These are phyloP conservation scores for Clarias macrocephalus DNA, from an alignment of 2,113 vertebrate genomes.

Conservation along the genomic window DNA sequence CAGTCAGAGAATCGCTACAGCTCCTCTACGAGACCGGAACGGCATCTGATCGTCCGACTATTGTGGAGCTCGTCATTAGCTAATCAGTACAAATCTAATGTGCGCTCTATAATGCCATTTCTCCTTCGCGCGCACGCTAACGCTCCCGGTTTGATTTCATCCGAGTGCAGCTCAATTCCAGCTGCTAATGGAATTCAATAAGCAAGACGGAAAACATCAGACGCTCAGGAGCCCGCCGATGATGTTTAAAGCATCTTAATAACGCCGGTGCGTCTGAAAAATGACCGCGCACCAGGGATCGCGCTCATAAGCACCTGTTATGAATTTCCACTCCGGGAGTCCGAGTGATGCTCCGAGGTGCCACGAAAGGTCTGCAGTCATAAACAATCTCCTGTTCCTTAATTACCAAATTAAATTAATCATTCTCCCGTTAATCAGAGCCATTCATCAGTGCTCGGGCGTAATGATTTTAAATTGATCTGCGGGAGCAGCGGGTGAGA, in stretches of 20 bases:
- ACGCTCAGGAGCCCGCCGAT: neutral
- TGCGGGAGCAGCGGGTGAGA: constrained; percentile 52
- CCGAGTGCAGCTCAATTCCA: neutral
- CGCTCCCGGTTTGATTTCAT: neutral
- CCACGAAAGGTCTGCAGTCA: constrained; percentile 41
- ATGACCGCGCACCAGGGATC: constrained; percentile 6
- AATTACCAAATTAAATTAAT: constrained; percentile 63
- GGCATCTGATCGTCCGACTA: neutral
- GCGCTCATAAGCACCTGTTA: constrained; percentile 39
- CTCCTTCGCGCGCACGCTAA: neutral
- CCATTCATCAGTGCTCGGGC: constrained; percentile 57
- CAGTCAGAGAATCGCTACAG: neutral
- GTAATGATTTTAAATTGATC: constrained; percentile 64
- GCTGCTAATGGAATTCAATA: constrained; percentile 23
- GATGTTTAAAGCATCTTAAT: constrained; percentile 33
- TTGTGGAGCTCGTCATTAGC: constrained; percentile 7
- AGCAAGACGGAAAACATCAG: neutral
- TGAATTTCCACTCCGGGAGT: constrained; percentile 26
- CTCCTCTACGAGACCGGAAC: neutral
- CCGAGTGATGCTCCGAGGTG: constrained; percentile 20
- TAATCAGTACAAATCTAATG: constrained; percentile 15
- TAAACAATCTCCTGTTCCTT: constrained; percentile 56
- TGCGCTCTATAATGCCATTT: neutral
- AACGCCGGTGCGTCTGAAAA: constrained; percentile 17
- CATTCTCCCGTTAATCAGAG: constrained; percentile 60